phyloP scores from a whole-genome alignment of 2,113 vertebrate genomes.

The Sceloporus undulatus region DNA sequence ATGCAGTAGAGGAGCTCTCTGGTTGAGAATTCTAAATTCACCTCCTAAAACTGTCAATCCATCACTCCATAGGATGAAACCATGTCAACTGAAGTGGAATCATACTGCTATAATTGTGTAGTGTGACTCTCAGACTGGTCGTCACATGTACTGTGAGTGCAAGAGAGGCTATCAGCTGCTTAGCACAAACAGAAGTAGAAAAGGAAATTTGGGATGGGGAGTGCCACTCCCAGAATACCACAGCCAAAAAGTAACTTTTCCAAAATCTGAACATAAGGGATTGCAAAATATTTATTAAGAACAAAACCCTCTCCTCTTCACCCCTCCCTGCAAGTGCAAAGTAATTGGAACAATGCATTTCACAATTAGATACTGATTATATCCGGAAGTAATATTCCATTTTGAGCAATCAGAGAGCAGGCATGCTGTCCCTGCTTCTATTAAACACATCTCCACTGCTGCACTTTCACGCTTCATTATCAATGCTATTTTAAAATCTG shows the following conservation, averaged over 20 bases:
- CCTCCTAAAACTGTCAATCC: too few relatives aligned
- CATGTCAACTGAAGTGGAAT: too few relatives aligned
- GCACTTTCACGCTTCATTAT: neutral
- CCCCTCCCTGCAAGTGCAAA: neutral
- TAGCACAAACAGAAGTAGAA: fast-evolving
- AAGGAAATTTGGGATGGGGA: too few relatives aligned
- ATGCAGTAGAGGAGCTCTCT: too few relatives aligned
- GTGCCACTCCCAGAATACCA: too few relatives aligned
- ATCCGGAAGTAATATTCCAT: neutral
- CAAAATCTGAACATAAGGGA: neutral
- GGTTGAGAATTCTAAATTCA: too few relatives aligned
- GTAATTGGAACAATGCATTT: constrained; percentile 4
- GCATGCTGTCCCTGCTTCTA: neutral
- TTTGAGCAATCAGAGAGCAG: neutral
- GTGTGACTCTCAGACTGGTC: too few relatives aligned
- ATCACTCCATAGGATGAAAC: too few relatives aligned
- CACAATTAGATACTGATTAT: neutral
- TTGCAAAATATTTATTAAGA: neutral
- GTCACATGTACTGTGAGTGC: constrained; percentile 1
- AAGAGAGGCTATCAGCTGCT: neutral
- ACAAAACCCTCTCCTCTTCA: neutral
- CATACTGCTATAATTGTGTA: too few relatives aligned
- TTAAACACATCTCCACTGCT: neutral
- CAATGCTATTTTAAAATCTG: constrained; percentile 24
- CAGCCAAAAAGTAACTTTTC: too few relatives aligned